Evolutionary conservation across 2,888 invertebrate genomes (phyloP).

Genomic region (Drosophila setosimentum): DNA sequence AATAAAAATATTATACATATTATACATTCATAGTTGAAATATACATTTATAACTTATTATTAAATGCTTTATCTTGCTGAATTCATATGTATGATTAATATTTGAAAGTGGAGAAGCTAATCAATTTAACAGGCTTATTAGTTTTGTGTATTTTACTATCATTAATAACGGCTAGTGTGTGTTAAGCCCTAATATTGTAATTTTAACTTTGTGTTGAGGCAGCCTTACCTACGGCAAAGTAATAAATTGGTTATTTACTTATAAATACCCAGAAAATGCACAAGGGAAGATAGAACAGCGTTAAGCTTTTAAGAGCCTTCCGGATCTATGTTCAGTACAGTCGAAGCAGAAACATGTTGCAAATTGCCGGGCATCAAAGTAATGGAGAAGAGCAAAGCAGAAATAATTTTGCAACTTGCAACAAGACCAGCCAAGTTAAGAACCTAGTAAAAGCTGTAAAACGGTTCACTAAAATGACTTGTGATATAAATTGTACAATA

Average conservation of each 20-base stretch:
- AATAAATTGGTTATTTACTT: not conserved
- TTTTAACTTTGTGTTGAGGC: conserved; percentile 4
- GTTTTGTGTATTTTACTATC: not conserved
- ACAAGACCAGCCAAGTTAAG: not conserved
- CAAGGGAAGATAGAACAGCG: not conserved
- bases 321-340: not conserved
- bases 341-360: conserved; percentile 1
- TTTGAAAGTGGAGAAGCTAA: not conserved
- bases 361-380: conserved; percentile 2
- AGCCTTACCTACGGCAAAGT: not conserved
- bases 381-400: not conserved
- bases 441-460: not conserved
- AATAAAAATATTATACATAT: not conserved
- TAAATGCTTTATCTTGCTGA: not conserved
- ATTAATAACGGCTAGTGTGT: not conserved
- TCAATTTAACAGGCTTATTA: not conserved
- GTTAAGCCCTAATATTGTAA: not conserved
- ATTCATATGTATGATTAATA: not conserved
- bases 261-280: not conserved
- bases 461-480: not conserved
- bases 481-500: not conserved
- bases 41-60: not conserved
- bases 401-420: not conserved
- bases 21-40: not conserved
- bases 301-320: not conserved